Percentiles rank a stretch among this genome's conserved stretches.
Evolutionary conservation across 2,797 vertebrate genomes (phyloP).

Genomic region (Betta splendens): DNA sequence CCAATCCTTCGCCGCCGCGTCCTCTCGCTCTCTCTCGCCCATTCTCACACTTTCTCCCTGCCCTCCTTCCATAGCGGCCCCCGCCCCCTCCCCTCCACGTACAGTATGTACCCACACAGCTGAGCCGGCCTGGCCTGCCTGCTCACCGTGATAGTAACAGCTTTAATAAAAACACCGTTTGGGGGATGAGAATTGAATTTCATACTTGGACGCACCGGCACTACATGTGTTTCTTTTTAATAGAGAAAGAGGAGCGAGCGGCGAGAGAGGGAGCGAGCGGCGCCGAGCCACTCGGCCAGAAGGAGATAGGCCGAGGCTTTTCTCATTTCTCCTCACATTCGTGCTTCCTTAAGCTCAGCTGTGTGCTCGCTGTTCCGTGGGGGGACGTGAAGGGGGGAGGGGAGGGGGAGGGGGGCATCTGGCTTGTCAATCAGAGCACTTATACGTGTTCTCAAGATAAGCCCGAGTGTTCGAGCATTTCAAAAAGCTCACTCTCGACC

Average conservation of each 20-base stretch:
- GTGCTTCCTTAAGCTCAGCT: slow-evolving; percentile 67
- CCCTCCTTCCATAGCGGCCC: slow-evolving; percentile 36
- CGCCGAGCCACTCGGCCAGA: slow-evolving; percentile 58
- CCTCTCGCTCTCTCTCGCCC: slow-evolving; percentile 44
- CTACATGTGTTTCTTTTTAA: slow-evolving; percentile 85
- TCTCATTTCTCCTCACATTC: slow-evolving; percentile 66
- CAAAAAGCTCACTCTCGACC: slow-evolving; percentile 24
- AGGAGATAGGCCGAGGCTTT: slow-evolving; percentile 67
- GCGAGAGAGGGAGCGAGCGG: slow-evolving; percentile 29
- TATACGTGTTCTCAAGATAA: slow-evolving; percentile 57
- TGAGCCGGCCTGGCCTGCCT: slow-evolving; percentile 68
- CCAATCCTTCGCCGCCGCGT: slow-evolving; percentile 55
- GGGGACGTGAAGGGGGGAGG: too few relatives aligned
- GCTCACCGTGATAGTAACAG: slow-evolving; percentile 77
- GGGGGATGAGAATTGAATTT: slow-evolving; percentile 85
- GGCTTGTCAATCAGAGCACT: slow-evolving; percentile 60
- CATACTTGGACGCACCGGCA: slow-evolving; percentile 81
- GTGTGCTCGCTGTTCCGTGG: slow-evolving; percentile 57
- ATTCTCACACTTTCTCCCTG: slow-evolving; percentile 16
- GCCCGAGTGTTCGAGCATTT: slow-evolving; percentile 33
- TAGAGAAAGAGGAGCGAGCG: slow-evolving; percentile 68
- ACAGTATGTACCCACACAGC: slow-evolving; percentile 60
- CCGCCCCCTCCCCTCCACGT: slow-evolving; percentile 40
- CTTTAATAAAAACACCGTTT: slow-evolving; percentile 83
- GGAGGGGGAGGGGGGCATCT: slow-evolving; percentile 53